Conservation (phyloP, 2,888 invertebrate species). For the Pterostichus niger region DNA sequence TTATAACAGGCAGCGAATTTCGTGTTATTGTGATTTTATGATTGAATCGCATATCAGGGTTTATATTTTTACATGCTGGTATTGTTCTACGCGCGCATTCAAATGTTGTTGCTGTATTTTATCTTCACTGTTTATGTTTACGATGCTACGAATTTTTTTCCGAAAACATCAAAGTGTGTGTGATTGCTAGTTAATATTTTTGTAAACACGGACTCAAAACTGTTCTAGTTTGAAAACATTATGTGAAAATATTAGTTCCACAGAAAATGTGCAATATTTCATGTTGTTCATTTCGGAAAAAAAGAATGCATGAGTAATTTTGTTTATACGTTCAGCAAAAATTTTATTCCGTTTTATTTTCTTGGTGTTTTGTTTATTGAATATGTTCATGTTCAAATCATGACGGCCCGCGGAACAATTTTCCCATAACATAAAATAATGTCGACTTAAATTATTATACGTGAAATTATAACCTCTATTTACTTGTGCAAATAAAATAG, state of each 20-base stretch:
- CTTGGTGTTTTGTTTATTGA: constrained; percentile 20
- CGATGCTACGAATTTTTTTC: constrained; percentile 51
- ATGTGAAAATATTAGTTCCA: constrained; percentile 44
- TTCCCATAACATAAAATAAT: not conserved
- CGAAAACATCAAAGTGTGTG: constrained; percentile 33
- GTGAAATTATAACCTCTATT: constrained; percentile 3
- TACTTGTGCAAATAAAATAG: constrained; percentile 18
- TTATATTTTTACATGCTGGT: constrained; percentile 50
- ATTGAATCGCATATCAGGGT: constrained; percentile 52
- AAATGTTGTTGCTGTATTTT: constrained; percentile 45
- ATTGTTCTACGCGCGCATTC: constrained; percentile 47
- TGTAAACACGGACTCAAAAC: constrained; percentile 47
- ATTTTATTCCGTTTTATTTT: constrained; percentile 48
- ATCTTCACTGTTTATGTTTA: constrained; percentile 45
- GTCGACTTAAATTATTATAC: constrained; percentile 5
- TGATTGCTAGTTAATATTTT: constrained; percentile 54
- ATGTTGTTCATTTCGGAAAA: constrained; percentile 11
- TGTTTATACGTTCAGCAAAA: constrained; percentile 35
- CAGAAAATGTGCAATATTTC: constrained; percentile 47
- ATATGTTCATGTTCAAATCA: not conserved
- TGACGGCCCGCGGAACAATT: not conserved
- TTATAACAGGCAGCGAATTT: constrained; percentile 18
- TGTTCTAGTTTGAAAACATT: constrained; percentile 43
- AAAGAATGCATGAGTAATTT: constrained; percentile 41
- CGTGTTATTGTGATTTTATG: constrained; percentile 36